These are phyloP conservation scores for Drosophila seguyi DNA, from an alignment of 1,140 invertebrate species.

Conservation along the genomic window DNA sequence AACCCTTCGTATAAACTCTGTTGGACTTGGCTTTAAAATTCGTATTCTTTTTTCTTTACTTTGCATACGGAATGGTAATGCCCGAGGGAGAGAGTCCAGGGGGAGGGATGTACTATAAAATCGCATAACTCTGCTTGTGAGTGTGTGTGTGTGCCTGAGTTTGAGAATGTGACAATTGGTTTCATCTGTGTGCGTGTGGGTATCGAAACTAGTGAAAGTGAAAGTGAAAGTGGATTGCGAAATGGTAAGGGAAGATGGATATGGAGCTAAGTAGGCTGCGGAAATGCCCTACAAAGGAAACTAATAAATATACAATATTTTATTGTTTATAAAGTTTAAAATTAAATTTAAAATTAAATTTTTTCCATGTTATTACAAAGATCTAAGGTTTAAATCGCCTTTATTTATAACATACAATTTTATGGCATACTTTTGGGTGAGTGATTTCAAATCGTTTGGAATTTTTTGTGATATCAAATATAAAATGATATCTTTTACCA, in stretches of 20 bases:
- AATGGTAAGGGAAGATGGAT: conserved; percentile 6
- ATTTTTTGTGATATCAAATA: not conserved
- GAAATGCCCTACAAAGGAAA: conserved; percentile 2
- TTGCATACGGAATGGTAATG: conserved; percentile 28
- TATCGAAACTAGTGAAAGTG: conserved; percentile 60
- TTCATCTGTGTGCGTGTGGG: conserved; percentile 6
- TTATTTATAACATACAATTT: not conserved
- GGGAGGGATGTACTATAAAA: conserved; percentile 29
- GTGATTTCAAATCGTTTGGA: not conserved
- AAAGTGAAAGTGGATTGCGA: conserved; percentile 40
- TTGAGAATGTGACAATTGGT: conserved; percentile 57
- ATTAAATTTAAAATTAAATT: not conserved
- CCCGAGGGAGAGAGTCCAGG: conserved; percentile 47
- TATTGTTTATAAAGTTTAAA: not conserved
- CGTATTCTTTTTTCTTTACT: conserved; percentile 8
- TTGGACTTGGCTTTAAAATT: not conserved
- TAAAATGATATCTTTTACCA: not conserved
- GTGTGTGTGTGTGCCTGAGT: conserved; percentile 16
- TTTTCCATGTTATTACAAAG: not conserved
- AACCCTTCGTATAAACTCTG: not conserved
- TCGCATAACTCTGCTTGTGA: conserved; percentile 55
- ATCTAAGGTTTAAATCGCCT: too few species aligned
- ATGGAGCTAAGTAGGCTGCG: not conserved
- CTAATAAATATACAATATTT: too few species aligned
- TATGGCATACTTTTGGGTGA: not conserved